Percentiles rank a stretch among this genome's conserved stretches.
Conservation (phyloP, 1,140 invertebrate species). For the Drosophila ambigua region DNA sequence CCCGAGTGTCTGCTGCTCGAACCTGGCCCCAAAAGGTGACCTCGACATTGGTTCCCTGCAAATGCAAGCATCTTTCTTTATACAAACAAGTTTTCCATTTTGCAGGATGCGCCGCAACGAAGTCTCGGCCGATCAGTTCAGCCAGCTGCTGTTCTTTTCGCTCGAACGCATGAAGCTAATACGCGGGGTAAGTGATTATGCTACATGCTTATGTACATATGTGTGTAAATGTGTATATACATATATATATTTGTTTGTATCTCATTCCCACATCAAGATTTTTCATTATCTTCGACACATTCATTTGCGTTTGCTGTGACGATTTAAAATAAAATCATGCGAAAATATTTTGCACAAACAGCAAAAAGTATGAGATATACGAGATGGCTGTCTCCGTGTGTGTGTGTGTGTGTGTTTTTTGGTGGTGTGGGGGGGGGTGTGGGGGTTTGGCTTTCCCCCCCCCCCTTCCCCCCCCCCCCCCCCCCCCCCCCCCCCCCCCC, state of each 20-base stretch:
- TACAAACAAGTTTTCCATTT: slow-evolving; percentile 1
- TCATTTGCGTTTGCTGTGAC: slow-evolving; percentile 15
- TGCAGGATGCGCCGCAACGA: slow-evolving; percentile 65
- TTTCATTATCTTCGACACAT: slow-evolving; percentile 49
- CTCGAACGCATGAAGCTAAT: slow-evolving; percentile 77
- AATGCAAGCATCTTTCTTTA: background rate
- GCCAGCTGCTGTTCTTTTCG: slow-evolving; percentile 70
- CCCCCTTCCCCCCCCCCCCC: no score
- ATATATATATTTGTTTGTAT: slow-evolving; percentile 31
- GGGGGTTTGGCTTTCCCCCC: no score
- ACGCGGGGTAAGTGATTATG: slow-evolving; percentile 72
- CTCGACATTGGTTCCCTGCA: background rate
- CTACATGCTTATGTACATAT: slow-evolving; percentile 4
- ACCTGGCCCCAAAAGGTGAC: slow-evolving; percentile 89
- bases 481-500: no score
- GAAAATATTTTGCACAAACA: slow-evolving; percentile 40
- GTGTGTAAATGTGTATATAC: slow-evolving; percentile 5
- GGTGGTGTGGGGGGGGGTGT: no score
- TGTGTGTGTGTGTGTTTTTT: slow-evolving; percentile 2
- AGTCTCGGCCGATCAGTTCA: slow-evolving; percentile 72
- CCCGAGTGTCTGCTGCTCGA: slow-evolving; percentile 93
- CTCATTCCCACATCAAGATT: slow-evolving; percentile 34
- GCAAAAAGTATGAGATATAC: slow-evolving; percentile 2
- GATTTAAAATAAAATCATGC: slow-evolving; percentile 39
- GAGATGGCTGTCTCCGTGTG: slow-evolving; percentile 5